Percentiles rank a stretch among this genome's conserved stretches.
Evolutionary conservation across 2,797 vertebrate species (phyloP).

Genomic region (Hyperoplus immaculatus): DNA sequence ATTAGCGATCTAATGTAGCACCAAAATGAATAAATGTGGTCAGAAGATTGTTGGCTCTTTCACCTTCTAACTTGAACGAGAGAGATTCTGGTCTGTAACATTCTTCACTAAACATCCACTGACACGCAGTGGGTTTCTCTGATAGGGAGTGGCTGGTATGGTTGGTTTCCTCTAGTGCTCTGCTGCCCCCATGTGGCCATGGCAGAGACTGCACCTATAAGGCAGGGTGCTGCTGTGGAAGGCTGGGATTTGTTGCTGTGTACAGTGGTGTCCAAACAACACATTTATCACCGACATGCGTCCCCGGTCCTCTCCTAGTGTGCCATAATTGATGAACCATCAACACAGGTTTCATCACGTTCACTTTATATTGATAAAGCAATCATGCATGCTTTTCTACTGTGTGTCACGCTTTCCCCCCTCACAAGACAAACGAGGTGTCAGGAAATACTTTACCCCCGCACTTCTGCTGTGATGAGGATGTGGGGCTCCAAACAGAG

Average conservation of each 20-base stretch:
- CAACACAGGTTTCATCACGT: slow-evolving; percentile 73
- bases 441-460: slow-evolving; percentile 48
- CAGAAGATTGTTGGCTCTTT: too few species aligned
- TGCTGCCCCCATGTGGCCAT: slow-evolving; percentile 71
- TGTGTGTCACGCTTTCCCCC: slow-evolving; percentile 56
- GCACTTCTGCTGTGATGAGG: slow-evolving; percentile 40
- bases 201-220: slow-evolving; percentile 11
- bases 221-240: slow-evolving; percentile 1
- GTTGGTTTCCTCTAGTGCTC: slow-evolving; percentile 25
- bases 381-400: slow-evolving; percentile 77
- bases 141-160: slow-evolving; percentile 39
- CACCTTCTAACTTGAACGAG: too few species aligned
- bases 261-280: slow-evolving; percentile 58
- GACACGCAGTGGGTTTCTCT: not conserved
- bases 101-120: too few species aligned
- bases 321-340: slow-evolving; percentile 76
- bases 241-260: slow-evolving; percentile 49
- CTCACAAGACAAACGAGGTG: slow-evolving; percentile 74
- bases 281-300: slow-evolving; percentile 75
- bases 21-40: too few species aligned
- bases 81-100: not conserved
- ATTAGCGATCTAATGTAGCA: too few species aligned
- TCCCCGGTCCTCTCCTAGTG: slow-evolving; percentile 59
- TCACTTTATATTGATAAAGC: slow-evolving; percentile 83
- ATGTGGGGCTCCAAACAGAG: slow-evolving; percentile 14